Evolutionary conservation across 2,888 invertebrate genomes (phyloP), one percentile per base, ranked within the genome.

Genomic region (Lymantria dispar): DNA sequence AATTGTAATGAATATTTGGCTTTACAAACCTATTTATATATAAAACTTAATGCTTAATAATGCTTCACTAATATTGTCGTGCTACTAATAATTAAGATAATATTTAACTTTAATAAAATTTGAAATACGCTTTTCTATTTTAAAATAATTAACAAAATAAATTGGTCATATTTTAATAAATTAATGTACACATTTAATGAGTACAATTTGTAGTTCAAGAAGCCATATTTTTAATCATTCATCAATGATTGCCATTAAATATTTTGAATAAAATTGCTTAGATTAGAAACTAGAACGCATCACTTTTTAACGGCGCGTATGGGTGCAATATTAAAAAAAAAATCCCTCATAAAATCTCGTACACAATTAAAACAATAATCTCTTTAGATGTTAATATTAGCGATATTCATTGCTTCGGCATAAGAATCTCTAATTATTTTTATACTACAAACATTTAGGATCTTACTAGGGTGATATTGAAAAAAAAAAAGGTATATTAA

Each of bases 361-460:
- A 45, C 36, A 50, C 47, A 43, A 37, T 48, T 51, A 48, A 41
- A 44, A 38, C 13, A 47, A 46, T 47, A 63, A 40, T 60, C 54
- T 64, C 57, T 58, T 52, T 63, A 58, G 46, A 58, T 60, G 45
- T 54, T 62, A 54, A 38, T 56, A 40, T 14, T 40, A 40, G 10
- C 48, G 47, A 47, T 58, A 59, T 54, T 46, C 57, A 58, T 54
- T 11, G 57, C 59, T 57, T 65, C 50, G 39, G 14, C 11, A 42
- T 67, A 61, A 61, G 56, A 70, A 70, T 63, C 65, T 68, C 61
- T 47, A 60, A 50, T 64, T 68, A 68, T 69, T 70, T 70, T 69
- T 68, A 50, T 70, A 69, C 50, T 58, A 61, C 52, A 45, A 61
- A 52, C 49, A 56, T 60, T n/a, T 63, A 60, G 56, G 64, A 59